Conservation (phyloP, 2,113 vertebrate genomes). For the Hepsetus odoe region DNA sequence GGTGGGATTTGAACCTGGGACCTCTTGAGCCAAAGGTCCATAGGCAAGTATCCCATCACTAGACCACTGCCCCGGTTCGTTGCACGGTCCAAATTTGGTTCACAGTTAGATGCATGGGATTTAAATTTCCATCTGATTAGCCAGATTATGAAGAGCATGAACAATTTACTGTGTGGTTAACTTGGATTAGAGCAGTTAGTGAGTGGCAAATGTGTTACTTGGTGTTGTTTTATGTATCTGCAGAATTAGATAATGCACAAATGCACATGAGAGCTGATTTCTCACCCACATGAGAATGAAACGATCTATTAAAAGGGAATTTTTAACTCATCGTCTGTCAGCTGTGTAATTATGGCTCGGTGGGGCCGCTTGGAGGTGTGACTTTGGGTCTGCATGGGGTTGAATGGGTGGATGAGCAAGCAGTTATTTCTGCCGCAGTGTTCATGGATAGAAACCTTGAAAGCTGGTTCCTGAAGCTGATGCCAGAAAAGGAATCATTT, state of each 20-base stretch:
- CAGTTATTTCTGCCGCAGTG: slow-evolving; percentile 30
- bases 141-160: too few species aligned
- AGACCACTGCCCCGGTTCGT: too few species aligned
- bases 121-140: too few species aligned
- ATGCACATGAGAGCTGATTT: slow-evolving; percentile 16
- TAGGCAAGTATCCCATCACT: too few species aligned
- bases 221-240: background rate
- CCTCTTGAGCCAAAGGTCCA: too few species aligned
- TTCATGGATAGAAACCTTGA: slow-evolving; percentile 2
- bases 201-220: background rate
- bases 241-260: background rate
- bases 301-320: slow-evolving; percentile 16
- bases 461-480: background rate
- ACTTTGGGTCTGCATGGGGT: slow-evolving; percentile 16
- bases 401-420: slow-evolving; percentile 34
- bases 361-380: slow-evolving; percentile 24
- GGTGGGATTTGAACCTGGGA: too few species aligned
- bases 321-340: slow-evolving; percentile 33
- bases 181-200: background rate
- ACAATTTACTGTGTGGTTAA: too few species aligned
- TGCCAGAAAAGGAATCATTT: background rate
- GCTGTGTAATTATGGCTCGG: slow-evolving; percentile 34
- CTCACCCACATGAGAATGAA: background rate
- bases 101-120: too few species aligned
- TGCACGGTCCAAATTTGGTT: too few species aligned